Conservation (phyloP, 2,888 invertebrate genomes). For the Globia sparganii region DNA sequence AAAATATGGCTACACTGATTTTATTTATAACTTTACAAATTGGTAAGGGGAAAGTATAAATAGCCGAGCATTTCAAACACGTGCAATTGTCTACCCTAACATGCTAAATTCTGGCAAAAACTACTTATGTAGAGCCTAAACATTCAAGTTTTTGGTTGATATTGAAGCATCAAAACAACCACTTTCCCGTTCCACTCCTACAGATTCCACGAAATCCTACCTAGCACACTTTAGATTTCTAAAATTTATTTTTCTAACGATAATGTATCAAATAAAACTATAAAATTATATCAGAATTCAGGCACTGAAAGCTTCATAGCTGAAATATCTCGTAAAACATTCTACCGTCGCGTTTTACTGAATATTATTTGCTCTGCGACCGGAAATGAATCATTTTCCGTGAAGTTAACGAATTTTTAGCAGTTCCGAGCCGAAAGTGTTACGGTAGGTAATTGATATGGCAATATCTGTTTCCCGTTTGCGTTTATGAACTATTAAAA, state of each 20-base stretch:
- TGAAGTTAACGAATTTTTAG: constrained; percentile 71
- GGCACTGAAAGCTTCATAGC: constrained; percentile 55
- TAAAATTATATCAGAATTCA: constrained; percentile 54
- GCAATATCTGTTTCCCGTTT: constrained; percentile 34
- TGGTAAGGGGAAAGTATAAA: background rate
- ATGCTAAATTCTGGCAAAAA: too few relatives aligned
- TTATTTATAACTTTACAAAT: background rate
- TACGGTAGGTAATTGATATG: constrained; percentile 60
- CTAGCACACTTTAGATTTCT: constrained; percentile 2
- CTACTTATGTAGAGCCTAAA: background rate
- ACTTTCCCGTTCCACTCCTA: constrained; percentile 1
- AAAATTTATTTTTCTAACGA: constrained; percentile 12
- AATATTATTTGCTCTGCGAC: constrained; percentile 59
- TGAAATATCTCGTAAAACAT: constrained; percentile 49
- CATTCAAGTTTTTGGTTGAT: background rate
- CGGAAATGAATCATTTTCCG: constrained; percentile 76
- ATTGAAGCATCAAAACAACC: constrained; percentile 7
- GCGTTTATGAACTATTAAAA: constrained; percentile 30
- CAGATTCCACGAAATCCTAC: constrained; percentile 25
- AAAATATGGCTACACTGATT: background rate
- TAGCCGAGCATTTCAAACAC: background rate
- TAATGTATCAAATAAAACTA: constrained; percentile 60
- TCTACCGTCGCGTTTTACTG: constrained; percentile 26
- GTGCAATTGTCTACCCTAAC: background rate
- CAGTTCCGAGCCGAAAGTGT: constrained; percentile 60